Evolutionary conservation across 1,140 invertebrate genomes (phyloP), one percentile per base, ranked within the genome.

Genomic region (Leptestheria dahalacensis): DNA sequence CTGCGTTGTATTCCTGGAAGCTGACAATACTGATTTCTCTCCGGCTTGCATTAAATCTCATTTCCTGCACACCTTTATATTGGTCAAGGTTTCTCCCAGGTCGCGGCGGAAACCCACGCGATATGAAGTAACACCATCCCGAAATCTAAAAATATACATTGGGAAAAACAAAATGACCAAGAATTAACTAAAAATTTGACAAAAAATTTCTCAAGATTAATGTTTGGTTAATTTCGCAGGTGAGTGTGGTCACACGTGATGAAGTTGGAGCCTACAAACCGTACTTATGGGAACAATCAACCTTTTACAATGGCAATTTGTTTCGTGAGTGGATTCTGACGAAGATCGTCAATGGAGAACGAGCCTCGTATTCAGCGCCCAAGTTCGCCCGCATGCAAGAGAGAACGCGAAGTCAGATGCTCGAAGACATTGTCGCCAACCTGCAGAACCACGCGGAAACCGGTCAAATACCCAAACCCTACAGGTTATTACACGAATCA

Each of bases 261-360:
- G 94, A 97, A 78, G 95, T 98, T 0, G 93, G 94, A 11, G 89
- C 88, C 58, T 97, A 97, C 77, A 96, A 96, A 68, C 93, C 93
- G 28, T 90, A 92, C 70, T 76, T 97, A 12, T 94, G 91, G 82
- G 88, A 91, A 69, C 88, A 93, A 71, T 90, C 87, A 54, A 83
- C 93, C 48, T 95, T 95, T 71, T 85, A 91, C 69, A 94, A 91
- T 78, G 91, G 91, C 28, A 80, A 86, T 49, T 84, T 86, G 76
- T 86, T 83, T 69, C 82, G 89, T 26, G 92, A 97, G 71, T 97
- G 95, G 87, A 77, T 97, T 20, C 76, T 97, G 3, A 96, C 94
- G 2, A 98, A 97, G 74, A 89, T 97, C 51, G 92, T 98, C 1
- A 97, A 98, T 67, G 95, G 93, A 0, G 95, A 98, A 71, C 77